Percentiles rank a stretch among this genome's conserved stretches.
phyloP scores from a whole-genome alignment of 2,888 invertebrate species.

The Ophion slaviceki region DNA sequence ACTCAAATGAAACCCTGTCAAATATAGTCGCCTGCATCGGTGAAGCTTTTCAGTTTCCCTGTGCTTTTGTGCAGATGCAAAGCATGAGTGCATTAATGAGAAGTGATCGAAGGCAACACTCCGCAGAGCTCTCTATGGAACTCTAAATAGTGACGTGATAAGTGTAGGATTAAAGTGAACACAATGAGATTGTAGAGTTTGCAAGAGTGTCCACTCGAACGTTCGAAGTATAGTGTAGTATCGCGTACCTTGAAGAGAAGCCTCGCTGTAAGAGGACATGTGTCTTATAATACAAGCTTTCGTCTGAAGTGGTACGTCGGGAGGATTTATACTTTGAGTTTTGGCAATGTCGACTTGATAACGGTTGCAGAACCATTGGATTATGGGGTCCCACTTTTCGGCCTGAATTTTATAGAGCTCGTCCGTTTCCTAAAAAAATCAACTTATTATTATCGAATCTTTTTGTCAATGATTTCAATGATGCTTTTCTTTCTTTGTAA shows the following conservation, averaged over 20 bases:
- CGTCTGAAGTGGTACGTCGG: conserved; percentile 87
- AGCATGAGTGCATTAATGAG: no score
- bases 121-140: no score
- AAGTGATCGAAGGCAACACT: neutral
- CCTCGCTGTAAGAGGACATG: conserved; percentile 92
- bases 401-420: conserved; percentile 91
- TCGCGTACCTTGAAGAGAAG: conserved; percentile 90
- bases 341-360: conserved; percentile 90
- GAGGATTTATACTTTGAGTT: conserved; percentile 89
- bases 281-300: conserved; percentile 89
- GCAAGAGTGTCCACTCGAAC: neutral
- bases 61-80: no score
- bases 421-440: conserved; percentile 87
- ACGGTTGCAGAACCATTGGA: conserved; percentile 94
- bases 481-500: neutral
- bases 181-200: conserved; percentile 62
- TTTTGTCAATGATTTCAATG: no score
- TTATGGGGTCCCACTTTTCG: conserved; percentile 94
- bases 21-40: no score
- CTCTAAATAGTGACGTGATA: no score
- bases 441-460: neutral
- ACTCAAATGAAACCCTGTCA: no score
- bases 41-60: no score
- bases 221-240: neutral
- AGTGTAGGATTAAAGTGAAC: neutral